Evolutionary conservation across 2,113 vertebrate species (phyloP).

Genomic region (Rana temporaria): DNA sequence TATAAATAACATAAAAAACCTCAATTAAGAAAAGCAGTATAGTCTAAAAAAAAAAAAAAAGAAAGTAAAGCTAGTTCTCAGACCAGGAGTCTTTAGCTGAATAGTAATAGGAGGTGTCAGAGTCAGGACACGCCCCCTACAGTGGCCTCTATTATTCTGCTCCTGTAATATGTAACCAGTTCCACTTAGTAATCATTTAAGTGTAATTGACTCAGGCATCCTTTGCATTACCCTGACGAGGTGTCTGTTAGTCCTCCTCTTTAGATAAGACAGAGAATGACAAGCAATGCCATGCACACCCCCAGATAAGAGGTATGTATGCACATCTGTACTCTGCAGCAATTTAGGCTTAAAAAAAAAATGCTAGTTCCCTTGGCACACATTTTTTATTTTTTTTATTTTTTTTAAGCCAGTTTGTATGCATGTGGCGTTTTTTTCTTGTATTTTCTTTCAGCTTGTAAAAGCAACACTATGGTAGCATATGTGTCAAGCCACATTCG

Average conservation of each 20-base stretch:
- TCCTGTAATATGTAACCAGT: neutral
- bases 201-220: neutral
- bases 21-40: no score
- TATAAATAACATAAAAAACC: no score
- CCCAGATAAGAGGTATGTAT: neutral
- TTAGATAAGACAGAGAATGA: neutral
- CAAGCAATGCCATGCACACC: neutral
- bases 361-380: no score
- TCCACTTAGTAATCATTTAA: neutral
- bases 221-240: neutral
- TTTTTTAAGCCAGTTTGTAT: no score
- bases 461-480: no score
- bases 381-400: no score
- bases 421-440: no score
- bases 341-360: neutral
- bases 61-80: no score
- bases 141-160: neutral
- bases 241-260: neutral
- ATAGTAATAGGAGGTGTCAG: neutral
- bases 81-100: neutral
- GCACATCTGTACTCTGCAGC: neutral
- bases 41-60: no score
- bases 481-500: no score
- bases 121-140: neutral
- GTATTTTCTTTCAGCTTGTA: no score